Evolutionary conservation across 1,140 invertebrate genomes (phyloP), one percentile per base, ranked within the genome.

Genomic region (Halesus radiatus): DNA sequence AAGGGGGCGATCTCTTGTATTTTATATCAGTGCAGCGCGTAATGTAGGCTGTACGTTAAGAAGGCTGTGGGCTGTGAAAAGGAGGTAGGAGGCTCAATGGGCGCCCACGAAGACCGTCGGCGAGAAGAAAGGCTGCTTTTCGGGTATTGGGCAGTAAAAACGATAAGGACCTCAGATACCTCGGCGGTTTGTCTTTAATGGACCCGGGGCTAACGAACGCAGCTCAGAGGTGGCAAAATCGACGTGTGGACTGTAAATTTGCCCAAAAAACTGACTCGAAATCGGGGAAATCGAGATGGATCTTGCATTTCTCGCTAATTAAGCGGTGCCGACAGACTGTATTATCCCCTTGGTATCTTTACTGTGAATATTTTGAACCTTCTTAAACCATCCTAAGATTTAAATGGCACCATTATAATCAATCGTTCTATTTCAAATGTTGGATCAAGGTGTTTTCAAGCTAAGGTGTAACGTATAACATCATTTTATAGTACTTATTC

Each of bases 141-240:
- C 58, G 8, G 58, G 58, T 60, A 60, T 60, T 60, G 58, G 58
- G 58, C 58, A 60, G 20, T 60, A 60, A 60, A 60, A 60, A 60
- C 58, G 58, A 60, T 60, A 60, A 60, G n/a, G 23, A 15, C 23
- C 58, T 23, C 20, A 7, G 58, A 60, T 60, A 26, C 58, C 58
- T 15, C 20, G 5, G 58, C 37, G 37, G 37, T 45, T 45, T 45
- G 37, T 45, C 58, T 22, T 23, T 60, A 23, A 60, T 56, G 54
- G 58, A 60, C 58, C 22, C 20, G 58, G 58, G 58, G 58, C 58
- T 60, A 60, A 60, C 58, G 58, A 60, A 60, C 58, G 58, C 58
- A 22, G 20, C 58, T 60, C 58, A 15, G 22, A 60, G 58, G 58
- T 60, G 58, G 58, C 58, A 22, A 23, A 60, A 60, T 22, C 58